Conservation (phyloP, 35 echinoderm and acorn worm species). For the Anneissia japonica region DNA sequence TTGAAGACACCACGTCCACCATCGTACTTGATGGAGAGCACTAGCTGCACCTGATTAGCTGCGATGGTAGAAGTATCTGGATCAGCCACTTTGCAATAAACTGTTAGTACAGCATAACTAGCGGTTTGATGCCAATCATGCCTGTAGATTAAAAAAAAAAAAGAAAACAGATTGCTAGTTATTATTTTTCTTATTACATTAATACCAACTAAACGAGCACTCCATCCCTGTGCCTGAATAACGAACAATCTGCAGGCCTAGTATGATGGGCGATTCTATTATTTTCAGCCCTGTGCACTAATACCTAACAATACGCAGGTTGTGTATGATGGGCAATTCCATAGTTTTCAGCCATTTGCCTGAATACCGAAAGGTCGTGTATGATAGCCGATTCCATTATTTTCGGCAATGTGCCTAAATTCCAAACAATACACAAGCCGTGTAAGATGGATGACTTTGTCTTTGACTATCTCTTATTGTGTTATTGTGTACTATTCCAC, state of each 20-base stretch:
- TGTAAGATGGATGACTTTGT: too few species aligned
- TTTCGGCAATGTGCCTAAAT: too few species aligned
- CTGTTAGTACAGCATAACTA: constrained; percentile 48
- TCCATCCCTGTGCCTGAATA: neutral
- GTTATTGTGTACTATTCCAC: too few species aligned
- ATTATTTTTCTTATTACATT: neutral
- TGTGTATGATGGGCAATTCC: too few species aligned
- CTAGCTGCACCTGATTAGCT: constrained; percentile 55
- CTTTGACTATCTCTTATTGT: too few species aligned
- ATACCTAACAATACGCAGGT: neutral
- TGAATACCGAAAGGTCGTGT: too few species aligned
- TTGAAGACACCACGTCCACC: constrained; percentile 56
- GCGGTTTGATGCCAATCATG: constrained; percentile 98
- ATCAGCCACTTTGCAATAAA: constrained; percentile 74
- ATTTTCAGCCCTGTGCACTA: neutral
- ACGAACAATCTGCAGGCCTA: neutral
- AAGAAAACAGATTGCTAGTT: too few species aligned
- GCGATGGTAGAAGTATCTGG: constrained; percentile 39
- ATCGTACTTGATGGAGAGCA: constrained; percentile 57
- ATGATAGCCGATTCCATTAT: too few species aligned
- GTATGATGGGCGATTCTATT: too few species aligned
- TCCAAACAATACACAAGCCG: too few species aligned
- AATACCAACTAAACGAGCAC: neutral
- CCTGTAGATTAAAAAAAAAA: constrained; percentile 15
- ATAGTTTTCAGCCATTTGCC: too few species aligned